These are phyloP conservation scores for Brachyopa scutellaris DNA, from an alignment of 2,888 invertebrate species.

Conservation along the genomic window DNA sequence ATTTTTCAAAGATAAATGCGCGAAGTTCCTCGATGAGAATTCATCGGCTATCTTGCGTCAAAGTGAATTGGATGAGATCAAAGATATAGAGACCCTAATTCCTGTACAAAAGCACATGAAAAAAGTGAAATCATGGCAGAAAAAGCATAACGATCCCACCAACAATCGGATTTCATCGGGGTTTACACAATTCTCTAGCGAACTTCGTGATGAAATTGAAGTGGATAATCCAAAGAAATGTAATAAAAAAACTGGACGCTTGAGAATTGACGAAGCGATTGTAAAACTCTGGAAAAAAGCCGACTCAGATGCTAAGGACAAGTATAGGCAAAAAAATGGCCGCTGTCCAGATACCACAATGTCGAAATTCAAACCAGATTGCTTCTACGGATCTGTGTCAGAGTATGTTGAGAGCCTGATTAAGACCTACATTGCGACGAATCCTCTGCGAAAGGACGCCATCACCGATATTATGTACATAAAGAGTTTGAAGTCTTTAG, in stretches of 20 bases:
- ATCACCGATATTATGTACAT: conserved; percentile 88
- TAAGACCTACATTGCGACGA: conserved; percentile 83
- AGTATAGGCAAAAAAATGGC: conserved; percentile 81
- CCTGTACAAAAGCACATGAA: conserved; percentile 84
- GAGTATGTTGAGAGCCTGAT: conserved; percentile 90
- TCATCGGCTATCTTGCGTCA: conserved; percentile 85
- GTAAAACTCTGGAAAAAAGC: conserved; percentile 87
- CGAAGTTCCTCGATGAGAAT: conserved; percentile 93
- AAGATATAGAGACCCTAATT: conserved; percentile 83
- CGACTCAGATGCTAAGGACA: conserved; percentile 83
- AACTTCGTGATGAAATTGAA: conserved; percentile 82
- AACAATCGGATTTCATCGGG: conserved; percentile 82
- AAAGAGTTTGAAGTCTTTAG: conserved; percentile 90
- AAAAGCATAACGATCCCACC: conserved; percentile 83
- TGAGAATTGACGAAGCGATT: conserved; percentile 84
- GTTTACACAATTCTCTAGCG: conserved; percentile 85
- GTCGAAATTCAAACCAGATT: conserved; percentile 87
- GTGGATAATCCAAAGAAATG: conserved; percentile 82
- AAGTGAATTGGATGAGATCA: conserved; percentile 84
- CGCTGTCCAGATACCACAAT: conserved; percentile 89
- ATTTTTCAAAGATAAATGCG: conserved; percentile 89
- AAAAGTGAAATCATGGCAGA: conserved; percentile 85
- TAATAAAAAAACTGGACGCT: conserved; percentile 84
- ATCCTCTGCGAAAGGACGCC: conserved; percentile 80
- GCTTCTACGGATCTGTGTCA: conserved; percentile 91